A percentile compares a stretch with the other conserved stretches of the same genome.
phyloP scores from a whole-genome alignment of 2,113 vertebrate genomes.

The Xiphias gladius region DNA sequence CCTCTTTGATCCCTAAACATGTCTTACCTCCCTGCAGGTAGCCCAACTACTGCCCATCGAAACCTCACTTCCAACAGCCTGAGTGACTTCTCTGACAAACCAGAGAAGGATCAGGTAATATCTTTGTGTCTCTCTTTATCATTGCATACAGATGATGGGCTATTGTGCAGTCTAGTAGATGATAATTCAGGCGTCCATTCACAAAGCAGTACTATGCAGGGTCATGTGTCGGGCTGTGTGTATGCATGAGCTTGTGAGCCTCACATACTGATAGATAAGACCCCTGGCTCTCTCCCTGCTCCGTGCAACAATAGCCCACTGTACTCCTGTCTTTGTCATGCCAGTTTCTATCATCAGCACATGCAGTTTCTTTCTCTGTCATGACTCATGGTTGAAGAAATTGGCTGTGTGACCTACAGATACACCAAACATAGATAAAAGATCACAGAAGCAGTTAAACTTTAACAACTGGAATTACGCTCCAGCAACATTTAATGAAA shows the following conservation, averaged over 20 bases:
- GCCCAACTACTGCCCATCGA: conserved; percentile 90
- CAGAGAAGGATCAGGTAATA: conserved; percentile 96
- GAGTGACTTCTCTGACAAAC: conserved; percentile 97
- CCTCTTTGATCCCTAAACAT: conserved; percentile 14
- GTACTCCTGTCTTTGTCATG: conserved; percentile 16
- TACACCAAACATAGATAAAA: not conserved
- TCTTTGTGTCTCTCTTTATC: not conserved
- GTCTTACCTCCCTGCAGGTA: conserved; percentile 85
- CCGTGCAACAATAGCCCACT: conserved; percentile 47
- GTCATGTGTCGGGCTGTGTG: conserved; percentile 25
- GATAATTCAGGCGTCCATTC: conserved; percentile 13
- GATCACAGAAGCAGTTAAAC: conserved; percentile 36
- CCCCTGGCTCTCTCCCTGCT: not conserved
- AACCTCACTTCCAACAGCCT: conserved; percentile 96
- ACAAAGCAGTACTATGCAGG: conserved; percentile 41
- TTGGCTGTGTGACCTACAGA: not conserved
- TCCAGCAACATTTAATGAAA: conserved; percentile 23
- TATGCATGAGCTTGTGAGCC: conserved; percentile 22
- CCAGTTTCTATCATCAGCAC: conserved; percentile 19
- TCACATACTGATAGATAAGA: conserved; percentile 30
- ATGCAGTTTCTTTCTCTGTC: conserved; percentile 21
- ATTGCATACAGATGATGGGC: not conserved
- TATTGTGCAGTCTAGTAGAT: not conserved
- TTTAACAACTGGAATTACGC: conserved; percentile 40
- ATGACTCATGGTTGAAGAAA: conserved; percentile 12